Conservation (phyloP, 1,140 invertebrate species). For the Caenorhabditis remanei region DNA sequence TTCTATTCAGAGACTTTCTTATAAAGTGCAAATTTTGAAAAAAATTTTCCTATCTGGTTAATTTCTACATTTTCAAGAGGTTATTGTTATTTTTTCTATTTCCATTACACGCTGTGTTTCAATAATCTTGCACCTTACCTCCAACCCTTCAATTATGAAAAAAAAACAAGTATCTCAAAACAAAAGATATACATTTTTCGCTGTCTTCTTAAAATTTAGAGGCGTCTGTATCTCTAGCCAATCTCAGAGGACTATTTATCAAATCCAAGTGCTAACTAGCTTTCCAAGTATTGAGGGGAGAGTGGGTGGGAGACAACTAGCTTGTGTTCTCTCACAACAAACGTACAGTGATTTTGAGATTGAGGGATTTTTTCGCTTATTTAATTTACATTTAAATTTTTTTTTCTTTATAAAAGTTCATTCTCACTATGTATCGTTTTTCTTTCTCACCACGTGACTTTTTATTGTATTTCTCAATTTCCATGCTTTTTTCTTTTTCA, state of each 20-base stretch:
- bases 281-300: background rate
- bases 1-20: too few relatives aligned
- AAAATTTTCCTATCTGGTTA: background rate
- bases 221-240: too few relatives aligned
- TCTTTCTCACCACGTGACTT: too few relatives aligned
- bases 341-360: background rate
- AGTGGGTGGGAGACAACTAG: background rate
- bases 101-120: background rate
- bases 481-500: background rate
- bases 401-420: too few relatives aligned
- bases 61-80: background rate
- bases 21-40: too few relatives aligned
- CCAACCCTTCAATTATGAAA: background rate
- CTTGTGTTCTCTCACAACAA: background rate
- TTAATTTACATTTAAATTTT: background rate
- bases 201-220: background rate
- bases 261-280: slow-evolving; percentile 19
- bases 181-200: background rate
- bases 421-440: background rate
- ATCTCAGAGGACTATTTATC: slow-evolving; percentile 50
- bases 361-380: background rate
- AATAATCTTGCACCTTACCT: background rate
- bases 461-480: background rate
- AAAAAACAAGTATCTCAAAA: background rate
- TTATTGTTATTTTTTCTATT: background rate